Evolutionary conservation across 2,888 invertebrate species (phyloP).

Genomic region (Diachrysia chrysitis): DNA sequence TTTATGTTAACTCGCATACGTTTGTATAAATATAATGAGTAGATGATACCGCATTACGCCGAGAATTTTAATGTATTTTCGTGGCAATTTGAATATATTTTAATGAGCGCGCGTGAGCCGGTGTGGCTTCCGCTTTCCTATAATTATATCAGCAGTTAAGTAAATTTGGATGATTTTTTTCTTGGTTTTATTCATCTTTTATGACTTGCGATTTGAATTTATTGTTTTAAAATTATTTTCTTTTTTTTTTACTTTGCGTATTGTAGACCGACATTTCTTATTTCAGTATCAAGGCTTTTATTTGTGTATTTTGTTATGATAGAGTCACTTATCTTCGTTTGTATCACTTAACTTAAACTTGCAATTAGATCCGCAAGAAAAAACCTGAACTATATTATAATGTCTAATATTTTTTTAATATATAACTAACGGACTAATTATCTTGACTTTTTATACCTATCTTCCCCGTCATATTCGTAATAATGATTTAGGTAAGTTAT

Average conservation of each 20-base stretch:
- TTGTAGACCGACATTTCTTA: not conserved
- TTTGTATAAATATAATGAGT: conserved; percentile 34
- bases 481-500: too few relatives aligned
- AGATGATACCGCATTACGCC: conserved; percentile 36
- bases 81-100: conserved; percentile 53
- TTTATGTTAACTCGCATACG: conserved; percentile 27
- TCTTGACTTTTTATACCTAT: too few relatives aligned
- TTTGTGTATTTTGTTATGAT: not conserved
- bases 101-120: conserved; percentile 55
- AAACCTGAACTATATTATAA: too few relatives aligned
- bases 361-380: too few relatives aligned
- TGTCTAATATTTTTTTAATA: too few relatives aligned
- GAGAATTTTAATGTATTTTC: conserved; percentile 48
- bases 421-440: too few relatives aligned
- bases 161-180: conserved; percentile 43
- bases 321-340: too few relatives aligned
- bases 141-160: conserved; percentile 53
- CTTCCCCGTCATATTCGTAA: too few relatives aligned
- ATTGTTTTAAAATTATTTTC: conserved; percentile 7
- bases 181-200: conserved; percentile 29
- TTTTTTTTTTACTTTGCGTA: not conserved
- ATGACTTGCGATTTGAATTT: conserved; percentile 18
- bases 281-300: not conserved
- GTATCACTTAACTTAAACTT: too few relatives aligned
- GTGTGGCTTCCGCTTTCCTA: conserved; percentile 38